Percentiles rank a stretch among this genome's conserved stretches.
These are phyloP conservation scores for Andrena haemorrhoa DNA, from an alignment of 2,888 invertebrate genomes.

Conservation along the genomic window DNA sequence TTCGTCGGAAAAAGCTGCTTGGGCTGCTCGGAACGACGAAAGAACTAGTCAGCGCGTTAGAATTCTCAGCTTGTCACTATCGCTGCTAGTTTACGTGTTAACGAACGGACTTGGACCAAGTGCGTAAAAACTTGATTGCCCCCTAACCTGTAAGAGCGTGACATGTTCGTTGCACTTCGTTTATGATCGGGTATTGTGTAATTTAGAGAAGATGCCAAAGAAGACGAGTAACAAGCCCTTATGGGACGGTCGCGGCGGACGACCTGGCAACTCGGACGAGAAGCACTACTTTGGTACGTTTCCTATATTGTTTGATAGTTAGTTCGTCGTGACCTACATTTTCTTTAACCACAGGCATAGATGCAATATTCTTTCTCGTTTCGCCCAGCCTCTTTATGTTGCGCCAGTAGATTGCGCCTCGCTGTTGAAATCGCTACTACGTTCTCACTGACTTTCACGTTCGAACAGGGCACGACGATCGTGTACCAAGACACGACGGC, in stretches of 20 bases:
- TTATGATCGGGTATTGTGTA: constrained; percentile 26
- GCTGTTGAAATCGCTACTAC: not conserved
- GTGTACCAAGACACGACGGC: constrained; percentile 62
- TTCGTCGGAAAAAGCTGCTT: not conserved
- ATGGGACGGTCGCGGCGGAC: constrained; percentile 66
- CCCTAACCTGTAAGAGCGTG: constrained; percentile 28
- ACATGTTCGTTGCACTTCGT: constrained; percentile 22
- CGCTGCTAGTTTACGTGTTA: not conserved
- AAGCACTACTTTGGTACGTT: constrained; percentile 76
- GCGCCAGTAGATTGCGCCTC: not conserved
- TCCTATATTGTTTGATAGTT: not conserved
- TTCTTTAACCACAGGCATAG: not conserved
- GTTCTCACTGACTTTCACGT: not conserved
- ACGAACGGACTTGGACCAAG: not conserved
- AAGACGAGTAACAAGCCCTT: constrained; percentile 68
- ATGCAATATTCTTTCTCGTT: not conserved
- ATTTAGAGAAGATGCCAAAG: constrained; percentile 75
- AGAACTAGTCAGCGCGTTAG: not conserved
- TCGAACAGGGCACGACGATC: constrained; percentile 77
- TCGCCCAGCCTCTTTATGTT: not conserved
- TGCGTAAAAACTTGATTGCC: not conserved
- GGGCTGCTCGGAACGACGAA: not conserved
- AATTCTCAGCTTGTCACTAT: not conserved
- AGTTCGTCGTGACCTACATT: constrained; percentile 1
- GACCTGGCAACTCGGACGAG: constrained; percentile 56